Evolutionary conservation across 1,140 invertebrate species (phyloP), one percentile per base, ranked within the genome.

Genomic region (Cydia pomonella): DNA sequence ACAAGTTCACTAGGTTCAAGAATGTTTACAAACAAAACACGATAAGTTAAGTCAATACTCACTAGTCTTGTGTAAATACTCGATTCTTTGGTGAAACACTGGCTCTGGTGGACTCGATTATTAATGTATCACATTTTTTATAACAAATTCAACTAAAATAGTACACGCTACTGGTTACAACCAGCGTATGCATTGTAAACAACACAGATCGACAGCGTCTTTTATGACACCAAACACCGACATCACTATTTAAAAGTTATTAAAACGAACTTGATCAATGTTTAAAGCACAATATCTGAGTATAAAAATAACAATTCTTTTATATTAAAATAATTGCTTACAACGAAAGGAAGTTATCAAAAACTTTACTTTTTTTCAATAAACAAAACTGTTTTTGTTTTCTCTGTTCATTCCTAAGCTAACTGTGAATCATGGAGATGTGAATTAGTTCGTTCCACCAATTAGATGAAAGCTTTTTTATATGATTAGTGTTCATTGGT

Each of bases 1-100:
- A 69, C 27, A 69, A 69, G 64, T 69, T 69, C 64, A 69, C 13
- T 18, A 69, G 27, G 64, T 33, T 29, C 16, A 66, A 69, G 27
- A 69, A 69, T 69, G 64, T 69, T 69, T 69, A 69, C 64, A 69
- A 69, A 69, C 64, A 69, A 69, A 69, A 69, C 29, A 69, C 29
- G 29, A 18, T 69, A 33, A 33, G 64, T 41, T 38, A 69, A 29
- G 27, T 33, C 29, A 69, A 69, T 41, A 69, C 64, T 69, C 29
- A 69, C 64, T 33, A 27, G 27, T 38, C 18, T 69, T 69, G 64
- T 69, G 64, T 69, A 29, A 69, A 69, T 69, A 69, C 23, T 69
- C n/a, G 64, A 69, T 69, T 59, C 64, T 69, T 69, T 69, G 27
- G 64, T 33, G 10, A 33, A 69, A 33, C 64, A 69, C 64, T 69